Percentiles rank a stretch among this genome's conserved stretches.
These are phyloP conservation scores for Alectura lathami DNA, from an alignment of 2,113 vertebrate species.

Conservation along the genomic window DNA sequence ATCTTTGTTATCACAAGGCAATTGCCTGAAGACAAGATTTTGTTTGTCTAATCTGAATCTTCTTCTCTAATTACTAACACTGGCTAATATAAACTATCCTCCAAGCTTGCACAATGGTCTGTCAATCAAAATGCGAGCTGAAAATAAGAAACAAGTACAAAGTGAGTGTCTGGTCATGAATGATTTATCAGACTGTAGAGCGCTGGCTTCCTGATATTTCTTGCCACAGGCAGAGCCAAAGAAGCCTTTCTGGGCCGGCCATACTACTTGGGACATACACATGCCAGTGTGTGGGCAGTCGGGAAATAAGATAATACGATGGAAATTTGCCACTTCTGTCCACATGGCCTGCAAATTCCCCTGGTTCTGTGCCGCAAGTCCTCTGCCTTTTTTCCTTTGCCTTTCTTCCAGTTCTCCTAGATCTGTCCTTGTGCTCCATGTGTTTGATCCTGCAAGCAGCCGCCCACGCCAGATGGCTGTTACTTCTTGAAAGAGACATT, in stretches of 20 bases:
- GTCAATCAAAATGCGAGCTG: not conserved
- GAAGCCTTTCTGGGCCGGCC: not conserved
- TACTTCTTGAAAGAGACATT: not conserved
- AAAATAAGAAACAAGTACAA: not conserved
- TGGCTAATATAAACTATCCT: not conserved
- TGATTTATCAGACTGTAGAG: not conserved
- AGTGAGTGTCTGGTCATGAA: not conserved
- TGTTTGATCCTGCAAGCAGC: not conserved
- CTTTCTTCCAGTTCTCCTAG: not conserved
- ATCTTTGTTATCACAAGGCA: not conserved
- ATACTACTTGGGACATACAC: not conserved
- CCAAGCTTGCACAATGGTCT: not conserved
- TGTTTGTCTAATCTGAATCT: not conserved
- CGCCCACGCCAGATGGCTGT: not conserved
- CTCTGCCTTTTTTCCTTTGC: not conserved
- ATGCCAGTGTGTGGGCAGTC: accelerated
- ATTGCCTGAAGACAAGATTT: not conserved
- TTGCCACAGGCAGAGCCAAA: not conserved
- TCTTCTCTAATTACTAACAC: not conserved
- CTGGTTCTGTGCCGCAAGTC: not conserved
- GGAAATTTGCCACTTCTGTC: not conserved
- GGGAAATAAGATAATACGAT: not conserved
- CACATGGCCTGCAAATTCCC: not conserved
- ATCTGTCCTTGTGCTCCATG: not conserved
- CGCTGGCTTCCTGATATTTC: not conserved